Evolutionary conservation across 1,140 invertebrate genomes (phyloP).

Genomic region (Listronotus oregonensis): DNA sequence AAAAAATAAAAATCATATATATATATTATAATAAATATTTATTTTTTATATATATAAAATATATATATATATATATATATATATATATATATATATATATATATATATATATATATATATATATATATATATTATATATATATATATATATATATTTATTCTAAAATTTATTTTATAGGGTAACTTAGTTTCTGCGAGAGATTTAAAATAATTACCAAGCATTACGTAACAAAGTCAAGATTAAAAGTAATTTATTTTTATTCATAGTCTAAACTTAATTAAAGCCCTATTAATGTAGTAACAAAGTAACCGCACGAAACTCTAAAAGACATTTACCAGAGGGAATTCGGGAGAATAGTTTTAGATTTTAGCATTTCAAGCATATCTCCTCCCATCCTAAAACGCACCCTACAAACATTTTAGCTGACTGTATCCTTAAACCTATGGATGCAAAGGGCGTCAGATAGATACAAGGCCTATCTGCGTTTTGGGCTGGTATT

Average conservation of each 20-base stretch:
- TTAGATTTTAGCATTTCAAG: constrained; percentile 39
- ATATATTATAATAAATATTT: no score
- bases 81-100: no score
- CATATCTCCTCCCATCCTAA: constrained; percentile 34
- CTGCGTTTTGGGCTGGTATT: not conserved
- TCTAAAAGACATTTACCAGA: constrained; percentile 37
- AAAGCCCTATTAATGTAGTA: constrained; percentile 37
- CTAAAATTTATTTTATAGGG: no score
- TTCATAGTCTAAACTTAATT: constrained; percentile 33
- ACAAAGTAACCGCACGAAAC: constrained; percentile 39
- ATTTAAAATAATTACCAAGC: no score
- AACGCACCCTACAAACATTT: constrained; percentile 39
- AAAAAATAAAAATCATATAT: no score
- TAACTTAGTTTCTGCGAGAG: no score
- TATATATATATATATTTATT: no score
- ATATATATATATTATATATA: no score
- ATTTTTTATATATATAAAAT: no score
- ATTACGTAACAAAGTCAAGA: no score
- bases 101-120: no score
- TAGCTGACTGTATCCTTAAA: constrained; percentile 39
- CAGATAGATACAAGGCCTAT: constrained; percentile 13
- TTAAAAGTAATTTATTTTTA: constrained; percentile 28
- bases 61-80: no score
- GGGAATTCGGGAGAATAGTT: constrained; percentile 38
- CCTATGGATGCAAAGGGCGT: constrained; percentile 34